These are phyloP conservation scores for Eulemur rufifrons DNA, from an alignment of 2,113 vertebrate species.

Conservation along the genomic window DNA sequence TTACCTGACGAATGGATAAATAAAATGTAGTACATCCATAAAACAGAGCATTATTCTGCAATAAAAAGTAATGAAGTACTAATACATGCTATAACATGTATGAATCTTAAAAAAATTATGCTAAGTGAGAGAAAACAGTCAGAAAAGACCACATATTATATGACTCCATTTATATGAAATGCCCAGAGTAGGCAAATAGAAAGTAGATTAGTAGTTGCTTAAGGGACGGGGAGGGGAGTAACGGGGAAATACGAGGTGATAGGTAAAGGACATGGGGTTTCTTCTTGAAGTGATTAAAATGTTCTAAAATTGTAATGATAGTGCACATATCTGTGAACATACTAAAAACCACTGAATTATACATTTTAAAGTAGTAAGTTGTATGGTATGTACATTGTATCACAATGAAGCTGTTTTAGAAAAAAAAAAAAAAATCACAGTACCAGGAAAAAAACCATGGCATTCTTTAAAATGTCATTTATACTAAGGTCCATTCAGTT, in stretches of 20 bases:
- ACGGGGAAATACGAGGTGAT: background rate
- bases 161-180: background rate
- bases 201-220: background rate
- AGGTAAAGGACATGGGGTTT: background rate
- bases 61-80: background rate
- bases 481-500: slow-evolving; percentile 11
- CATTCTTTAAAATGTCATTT: slow-evolving; percentile 8
- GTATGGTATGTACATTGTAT: background rate
- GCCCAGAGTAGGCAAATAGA: background rate
- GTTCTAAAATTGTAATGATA: background rate
- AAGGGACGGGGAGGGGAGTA: too few species aligned
- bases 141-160: background rate
- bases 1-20: background rate
- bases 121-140: background rate
- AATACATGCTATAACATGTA: background rate
- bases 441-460: background rate
- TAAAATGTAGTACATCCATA: background rate
- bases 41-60: background rate
- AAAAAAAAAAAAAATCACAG: background rate
- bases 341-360: background rate
- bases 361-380: background rate
- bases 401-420: background rate
- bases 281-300: background rate
- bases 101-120: background rate
- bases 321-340: background rate